Conservation (phyloP, 2,113 vertebrate species). For the Ictalurus punctatus region DNA sequence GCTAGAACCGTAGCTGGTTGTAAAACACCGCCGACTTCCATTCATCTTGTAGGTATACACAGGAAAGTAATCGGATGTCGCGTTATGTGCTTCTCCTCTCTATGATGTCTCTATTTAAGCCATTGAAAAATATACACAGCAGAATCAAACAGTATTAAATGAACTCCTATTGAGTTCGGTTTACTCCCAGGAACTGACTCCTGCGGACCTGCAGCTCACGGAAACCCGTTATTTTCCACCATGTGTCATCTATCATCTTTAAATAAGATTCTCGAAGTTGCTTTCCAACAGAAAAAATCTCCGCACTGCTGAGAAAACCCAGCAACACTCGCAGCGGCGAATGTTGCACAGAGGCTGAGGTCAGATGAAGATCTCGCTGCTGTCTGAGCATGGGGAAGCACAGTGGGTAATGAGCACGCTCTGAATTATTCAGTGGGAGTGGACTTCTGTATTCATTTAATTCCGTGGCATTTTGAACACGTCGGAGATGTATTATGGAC, state of each 20-base stretch:
- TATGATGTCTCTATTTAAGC: not conserved
- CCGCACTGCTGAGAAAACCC: not conserved
- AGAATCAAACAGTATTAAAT: constrained; percentile 3
- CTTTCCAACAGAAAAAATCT: constrained; percentile 15
- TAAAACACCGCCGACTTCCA: not conserved
- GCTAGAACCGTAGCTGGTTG: not conserved
- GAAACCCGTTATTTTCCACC: not conserved
- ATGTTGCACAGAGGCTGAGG: not conserved
- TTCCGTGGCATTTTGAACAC: constrained; percentile 34
- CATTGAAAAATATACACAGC: not conserved
- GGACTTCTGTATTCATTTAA: constrained; percentile 12
- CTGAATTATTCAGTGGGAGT: constrained; percentile 26
- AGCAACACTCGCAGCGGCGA: not conserved
- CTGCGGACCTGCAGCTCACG: constrained; percentile 1
- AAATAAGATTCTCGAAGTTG: not conserved
- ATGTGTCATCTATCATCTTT: not conserved
- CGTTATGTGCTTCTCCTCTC: not conserved
- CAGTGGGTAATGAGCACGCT: constrained; percentile 26
- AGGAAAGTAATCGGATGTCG: not conserved
- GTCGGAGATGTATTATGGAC: constrained; percentile 6
- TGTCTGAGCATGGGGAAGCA: not conserved
- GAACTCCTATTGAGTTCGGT: not conserved
- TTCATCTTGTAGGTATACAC: not conserved
- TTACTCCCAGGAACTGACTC: not conserved
- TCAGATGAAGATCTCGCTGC: constrained; percentile 6